Percentiles rank a stretch among this genome's conserved stretches.
These are phyloP conservation scores for Pteruthius melanotis DNA, from an alignment of 2,113 vertebrate species.

Conservation along the genomic window DNA sequence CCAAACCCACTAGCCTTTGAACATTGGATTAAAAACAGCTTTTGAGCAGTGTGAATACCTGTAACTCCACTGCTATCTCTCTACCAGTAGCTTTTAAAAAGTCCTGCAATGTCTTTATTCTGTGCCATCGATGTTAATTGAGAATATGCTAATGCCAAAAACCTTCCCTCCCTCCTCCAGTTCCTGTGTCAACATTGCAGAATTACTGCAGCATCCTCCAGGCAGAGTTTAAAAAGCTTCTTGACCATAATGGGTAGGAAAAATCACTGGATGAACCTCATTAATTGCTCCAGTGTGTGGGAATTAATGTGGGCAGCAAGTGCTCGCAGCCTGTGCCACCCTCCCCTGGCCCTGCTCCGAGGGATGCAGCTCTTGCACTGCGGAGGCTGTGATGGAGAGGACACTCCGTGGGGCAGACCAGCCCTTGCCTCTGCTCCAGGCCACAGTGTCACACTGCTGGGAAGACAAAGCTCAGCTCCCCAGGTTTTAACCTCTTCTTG, in stretches of 20 bases:
- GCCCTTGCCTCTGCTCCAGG: neutral
- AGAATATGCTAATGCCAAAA: neutral
- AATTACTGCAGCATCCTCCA: neutral
- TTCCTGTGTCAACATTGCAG: neutral
- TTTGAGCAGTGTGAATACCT: neutral
- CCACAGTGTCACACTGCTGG: neutral
- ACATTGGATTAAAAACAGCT: neutral
- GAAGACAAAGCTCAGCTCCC: neutral
- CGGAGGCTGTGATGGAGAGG: neutral
- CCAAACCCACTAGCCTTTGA: neutral
- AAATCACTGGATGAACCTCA: neutral
- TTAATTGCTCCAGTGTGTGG: neutral
- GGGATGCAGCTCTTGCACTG: rapidly evolving
- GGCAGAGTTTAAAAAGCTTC: neutral
- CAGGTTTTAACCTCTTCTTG: neutral
- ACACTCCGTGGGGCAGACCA: rapidly evolving
- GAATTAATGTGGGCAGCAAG: neutral
- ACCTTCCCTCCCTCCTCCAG: neutral
- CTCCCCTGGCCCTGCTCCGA: neutral
- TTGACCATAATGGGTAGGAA: neutral
- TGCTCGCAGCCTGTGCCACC: neutral
- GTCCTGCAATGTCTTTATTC: neutral
- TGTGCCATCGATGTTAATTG: neutral
- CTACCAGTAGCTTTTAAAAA: neutral
- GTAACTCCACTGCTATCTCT: neutral